Conservation (phyloP, 1,140 invertebrate genomes). For the Platyura marginata region DNA sequence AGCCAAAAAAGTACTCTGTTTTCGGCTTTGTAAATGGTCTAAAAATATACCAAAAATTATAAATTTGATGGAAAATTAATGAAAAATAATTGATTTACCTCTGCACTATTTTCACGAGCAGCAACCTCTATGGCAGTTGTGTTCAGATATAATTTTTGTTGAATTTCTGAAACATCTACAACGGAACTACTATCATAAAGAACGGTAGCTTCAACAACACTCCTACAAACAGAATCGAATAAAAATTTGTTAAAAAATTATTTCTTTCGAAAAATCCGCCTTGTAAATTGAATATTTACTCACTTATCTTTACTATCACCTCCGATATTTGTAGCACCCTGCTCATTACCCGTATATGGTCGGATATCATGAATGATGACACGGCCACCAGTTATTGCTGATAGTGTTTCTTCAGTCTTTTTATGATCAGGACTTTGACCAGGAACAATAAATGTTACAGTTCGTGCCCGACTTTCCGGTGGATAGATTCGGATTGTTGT, state of each 20-base stretch:
- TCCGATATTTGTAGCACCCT: constrained; percentile 17
- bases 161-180: constrained; percentile 46
- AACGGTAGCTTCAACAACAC: constrained; percentile 55
- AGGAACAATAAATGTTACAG: constrained; percentile 59
- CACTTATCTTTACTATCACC: constrained; percentile 3
- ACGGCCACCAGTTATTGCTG: constrained; percentile 53
- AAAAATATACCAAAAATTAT: constrained; percentile 15
- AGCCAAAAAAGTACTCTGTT: constrained; percentile 56
- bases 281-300: background rate
- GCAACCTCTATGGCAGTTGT: constrained; percentile 23
- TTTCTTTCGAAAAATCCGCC: no score
- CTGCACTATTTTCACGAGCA: constrained; percentile 8
- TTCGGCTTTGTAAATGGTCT: constrained; percentile 49
- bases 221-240: constrained; percentile 32
- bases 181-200: constrained; percentile 43
- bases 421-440: constrained; percentile 47
- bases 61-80: background rate
- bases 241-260: constrained; percentile 5
- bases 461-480: constrained; percentile 42
- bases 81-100: background rate
- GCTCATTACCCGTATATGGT: constrained; percentile 36
- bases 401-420: constrained; percentile 50
- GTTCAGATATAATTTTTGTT: constrained; percentile 35
- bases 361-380: constrained; percentile 53
- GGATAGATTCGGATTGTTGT: constrained; percentile 47